Conservation (phyloP, 2,888 invertebrate genomes). For the Mimachlamys varia region DNA sequence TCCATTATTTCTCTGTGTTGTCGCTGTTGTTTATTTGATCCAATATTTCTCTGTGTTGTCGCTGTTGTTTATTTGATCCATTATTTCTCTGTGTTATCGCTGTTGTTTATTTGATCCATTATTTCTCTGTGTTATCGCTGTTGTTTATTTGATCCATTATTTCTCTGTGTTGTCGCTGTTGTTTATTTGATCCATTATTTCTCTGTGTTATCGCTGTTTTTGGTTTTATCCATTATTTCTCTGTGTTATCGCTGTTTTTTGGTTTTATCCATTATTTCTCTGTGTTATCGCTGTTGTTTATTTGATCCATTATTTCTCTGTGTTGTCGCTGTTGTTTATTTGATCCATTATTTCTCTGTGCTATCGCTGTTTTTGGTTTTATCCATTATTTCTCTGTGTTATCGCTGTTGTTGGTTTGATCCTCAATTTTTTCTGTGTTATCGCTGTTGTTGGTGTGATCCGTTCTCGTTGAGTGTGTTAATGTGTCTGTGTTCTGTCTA, state of each 20-base stretch:
- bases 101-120: not conserved
- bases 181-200: not conserved
- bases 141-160: too few species aligned
- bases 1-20: too few species aligned
- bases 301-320: too few species aligned
- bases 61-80: not conserved
- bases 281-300: not conserved
- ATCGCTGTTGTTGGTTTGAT: not conserved
- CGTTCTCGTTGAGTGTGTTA: not conserved
- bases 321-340: too few species aligned
- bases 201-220: not conserved
- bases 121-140: not conserved
- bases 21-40: too few species aligned
- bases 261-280: not conserved
- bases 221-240: not conserved
- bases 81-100: not conserved
- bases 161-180: too few species aligned
- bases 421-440: not conserved
- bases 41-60: not conserved
- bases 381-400: too few species aligned
- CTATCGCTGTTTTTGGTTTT: not conserved
- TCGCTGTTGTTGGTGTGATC: not conserved
- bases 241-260: not conserved
- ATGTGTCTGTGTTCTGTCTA: not conserved
- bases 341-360: not conserved